Conservation (phyloP, 2,888 invertebrate genomes). For the Petrolisthes cinctipes region DNA sequence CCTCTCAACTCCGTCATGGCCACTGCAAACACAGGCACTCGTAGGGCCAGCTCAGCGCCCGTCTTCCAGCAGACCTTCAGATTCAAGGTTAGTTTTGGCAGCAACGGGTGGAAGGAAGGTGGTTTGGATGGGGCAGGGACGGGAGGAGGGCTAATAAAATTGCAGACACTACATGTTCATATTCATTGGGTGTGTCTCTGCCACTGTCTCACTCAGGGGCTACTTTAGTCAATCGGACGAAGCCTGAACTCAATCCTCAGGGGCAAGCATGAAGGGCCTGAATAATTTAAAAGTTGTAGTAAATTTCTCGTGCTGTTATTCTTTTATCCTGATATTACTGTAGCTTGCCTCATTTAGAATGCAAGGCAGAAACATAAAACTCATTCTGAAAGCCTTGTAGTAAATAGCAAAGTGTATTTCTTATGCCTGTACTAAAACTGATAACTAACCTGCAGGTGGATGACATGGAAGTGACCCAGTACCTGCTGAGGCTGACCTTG, state of each 20-base stretch:
- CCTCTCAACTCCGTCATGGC: conserved; percentile 55
- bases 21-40: conserved; percentile 43
- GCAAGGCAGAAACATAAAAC: background rate
- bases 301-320: too few relatives aligned
- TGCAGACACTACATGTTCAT: too few relatives aligned
- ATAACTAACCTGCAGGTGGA: conserved; percentile 34
- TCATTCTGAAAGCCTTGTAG: background rate
- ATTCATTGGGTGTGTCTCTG: too few relatives aligned
- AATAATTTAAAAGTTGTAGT: too few relatives aligned
- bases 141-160: too few relatives aligned
- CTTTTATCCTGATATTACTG: too few relatives aligned
- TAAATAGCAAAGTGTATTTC: background rate
- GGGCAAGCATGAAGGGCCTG: too few relatives aligned
- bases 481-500: conserved; percentile 46
- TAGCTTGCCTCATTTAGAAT: background rate
- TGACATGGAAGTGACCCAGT: conserved; percentile 56
- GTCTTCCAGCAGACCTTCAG: conserved; percentile 59
- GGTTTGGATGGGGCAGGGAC: too few relatives aligned
- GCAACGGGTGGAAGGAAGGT: conserved; percentile 40
- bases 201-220: too few relatives aligned
- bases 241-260: too few relatives aligned
- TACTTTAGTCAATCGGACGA: too few relatives aligned
- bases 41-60: conserved; percentile 52
- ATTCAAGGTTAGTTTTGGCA: conserved; percentile 34
- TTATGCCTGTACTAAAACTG: background rate